phyloP scores from a whole-genome alignment of 2,113 vertebrate genomes.

The Tauraco erythrolophus region DNA sequence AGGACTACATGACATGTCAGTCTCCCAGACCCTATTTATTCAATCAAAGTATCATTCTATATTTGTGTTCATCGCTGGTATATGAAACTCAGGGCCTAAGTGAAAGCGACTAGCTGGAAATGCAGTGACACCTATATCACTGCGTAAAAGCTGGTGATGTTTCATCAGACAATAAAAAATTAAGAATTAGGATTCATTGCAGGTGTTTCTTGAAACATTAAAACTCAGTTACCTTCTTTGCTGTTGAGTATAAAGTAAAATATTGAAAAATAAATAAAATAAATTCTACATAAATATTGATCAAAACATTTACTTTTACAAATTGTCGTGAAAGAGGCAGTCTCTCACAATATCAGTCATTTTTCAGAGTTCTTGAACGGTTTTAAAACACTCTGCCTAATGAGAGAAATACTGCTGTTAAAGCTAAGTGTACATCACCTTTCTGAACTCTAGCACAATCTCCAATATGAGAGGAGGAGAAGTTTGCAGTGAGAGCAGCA shows the following conservation, averaged over 20 bases:
- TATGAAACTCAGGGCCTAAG: background rate
- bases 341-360: background rate
- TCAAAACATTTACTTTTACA: background rate
- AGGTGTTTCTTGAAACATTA: background rate
- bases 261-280: background rate
- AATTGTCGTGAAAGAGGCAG: background rate
- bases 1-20: background rate
- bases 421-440: background rate
- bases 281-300: background rate
- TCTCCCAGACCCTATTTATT: background rate
- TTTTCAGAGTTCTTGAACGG: background rate
- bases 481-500: background rate
- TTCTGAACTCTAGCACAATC: background rate
- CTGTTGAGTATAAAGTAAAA: background rate
- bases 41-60: background rate
- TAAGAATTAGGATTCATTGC: background rate
- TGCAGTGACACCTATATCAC: background rate
- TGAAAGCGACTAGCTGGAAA: background rate
- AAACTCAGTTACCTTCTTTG: background rate
- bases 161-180: background rate
- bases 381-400: background rate
- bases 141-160: background rate
- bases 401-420: background rate
- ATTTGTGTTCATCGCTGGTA: background rate
- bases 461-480: rapidly evolving